Conservation (phyloP, 2,113 vertebrate genomes). For the Ochotona princeps region DNA sequence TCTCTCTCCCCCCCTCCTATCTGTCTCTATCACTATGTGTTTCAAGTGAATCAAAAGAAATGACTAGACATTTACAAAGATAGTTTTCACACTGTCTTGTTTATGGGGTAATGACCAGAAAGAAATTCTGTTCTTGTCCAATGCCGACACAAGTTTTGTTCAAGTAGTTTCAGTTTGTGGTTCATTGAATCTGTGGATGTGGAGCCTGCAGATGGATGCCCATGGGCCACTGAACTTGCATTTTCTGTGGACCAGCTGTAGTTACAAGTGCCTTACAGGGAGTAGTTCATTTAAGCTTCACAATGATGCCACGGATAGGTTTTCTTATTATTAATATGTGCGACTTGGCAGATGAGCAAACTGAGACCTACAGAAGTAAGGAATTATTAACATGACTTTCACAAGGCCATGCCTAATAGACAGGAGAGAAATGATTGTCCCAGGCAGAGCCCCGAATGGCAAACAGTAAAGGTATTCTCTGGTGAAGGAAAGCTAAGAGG, state of each 20-base stretch:
- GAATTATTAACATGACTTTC: not conserved
- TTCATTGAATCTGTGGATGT: not conserved
- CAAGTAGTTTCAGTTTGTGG: not conserved
- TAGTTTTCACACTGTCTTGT: not conserved
- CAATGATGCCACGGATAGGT: not conserved
- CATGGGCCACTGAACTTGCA: not conserved
- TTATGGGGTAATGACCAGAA: not conserved
- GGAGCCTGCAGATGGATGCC: not conserved
- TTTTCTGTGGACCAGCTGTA: not conserved
- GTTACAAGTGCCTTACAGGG: not conserved
- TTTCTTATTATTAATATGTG: not conserved
- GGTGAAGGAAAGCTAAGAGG: not conserved
- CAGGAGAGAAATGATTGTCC: not conserved
- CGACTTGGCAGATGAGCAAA: slow-evolving; percentile 21
- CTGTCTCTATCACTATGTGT: too few relatives aligned
- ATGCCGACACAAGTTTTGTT: not conserved
- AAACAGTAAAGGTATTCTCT: slow-evolving; percentile 2
- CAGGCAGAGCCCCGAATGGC: not conserved
- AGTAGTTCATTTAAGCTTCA: slow-evolving; percentile 6
- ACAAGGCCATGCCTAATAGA: not conserved
- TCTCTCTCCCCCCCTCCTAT: too few relatives aligned
- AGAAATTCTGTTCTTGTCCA: not conserved
- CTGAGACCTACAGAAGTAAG: not conserved
- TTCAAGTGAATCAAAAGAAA: too few relatives aligned
- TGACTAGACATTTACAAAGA: too few relatives aligned